A percentile compares a stretch with the other conserved stretches of the same genome.
phyloP scores from a whole-genome alignment of 2,888 invertebrate genomes.

The Ichneumon xanthorius region DNA sequence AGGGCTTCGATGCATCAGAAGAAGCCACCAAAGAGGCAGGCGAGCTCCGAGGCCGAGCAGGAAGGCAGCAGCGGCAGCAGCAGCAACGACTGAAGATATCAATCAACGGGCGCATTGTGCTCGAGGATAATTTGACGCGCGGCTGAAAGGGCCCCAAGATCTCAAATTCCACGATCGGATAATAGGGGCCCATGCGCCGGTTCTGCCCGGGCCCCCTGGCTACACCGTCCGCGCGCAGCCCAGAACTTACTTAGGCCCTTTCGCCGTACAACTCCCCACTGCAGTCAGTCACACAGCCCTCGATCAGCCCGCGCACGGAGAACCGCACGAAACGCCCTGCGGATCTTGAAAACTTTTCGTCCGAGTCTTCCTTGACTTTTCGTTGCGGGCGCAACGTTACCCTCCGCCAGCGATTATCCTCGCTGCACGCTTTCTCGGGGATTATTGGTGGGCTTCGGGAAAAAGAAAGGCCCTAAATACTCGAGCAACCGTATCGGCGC shows the following conservation, averaged over 20 bases:
- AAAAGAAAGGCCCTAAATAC: slow-evolving; percentile 4
- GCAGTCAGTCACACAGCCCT: slow-evolving; percentile 39
- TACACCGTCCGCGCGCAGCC: neutral
- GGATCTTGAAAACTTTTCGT: slow-evolving; percentile 18
- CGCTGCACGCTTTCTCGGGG: slow-evolving; percentile 27
- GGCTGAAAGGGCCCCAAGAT: slow-evolving; percentile 81
- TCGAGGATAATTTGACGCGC: slow-evolving; percentile 83
- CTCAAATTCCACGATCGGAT: slow-evolving; percentile 82
- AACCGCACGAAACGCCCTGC: slow-evolving; percentile 35
- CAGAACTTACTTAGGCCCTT: slow-evolving; percentile 50
- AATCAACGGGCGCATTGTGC: slow-evolving; percentile 83
- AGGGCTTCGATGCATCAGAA: slow-evolving; percentile 63
- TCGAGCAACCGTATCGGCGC: neutral
- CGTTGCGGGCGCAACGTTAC: slow-evolving; percentile 20
- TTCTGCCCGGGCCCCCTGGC: slow-evolving; percentile 26
- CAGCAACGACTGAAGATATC: slow-evolving; percentile 81
- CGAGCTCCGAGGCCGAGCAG: slow-evolving; percentile 45
- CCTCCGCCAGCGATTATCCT: slow-evolving; percentile 55
- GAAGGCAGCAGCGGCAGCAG: slow-evolving; percentile 54
- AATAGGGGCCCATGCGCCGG: slow-evolving; percentile 72
- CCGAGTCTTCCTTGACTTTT: slow-evolving; percentile 29
- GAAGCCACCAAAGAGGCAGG: slow-evolving; percentile 60
- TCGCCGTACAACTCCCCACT: slow-evolving; percentile 23
- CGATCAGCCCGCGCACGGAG: slow-evolving; percentile 38
- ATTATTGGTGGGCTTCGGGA: neutral